Conservation (phyloP, 2,888 invertebrate species). For the Lasioglossum pauxillum region DNA sequence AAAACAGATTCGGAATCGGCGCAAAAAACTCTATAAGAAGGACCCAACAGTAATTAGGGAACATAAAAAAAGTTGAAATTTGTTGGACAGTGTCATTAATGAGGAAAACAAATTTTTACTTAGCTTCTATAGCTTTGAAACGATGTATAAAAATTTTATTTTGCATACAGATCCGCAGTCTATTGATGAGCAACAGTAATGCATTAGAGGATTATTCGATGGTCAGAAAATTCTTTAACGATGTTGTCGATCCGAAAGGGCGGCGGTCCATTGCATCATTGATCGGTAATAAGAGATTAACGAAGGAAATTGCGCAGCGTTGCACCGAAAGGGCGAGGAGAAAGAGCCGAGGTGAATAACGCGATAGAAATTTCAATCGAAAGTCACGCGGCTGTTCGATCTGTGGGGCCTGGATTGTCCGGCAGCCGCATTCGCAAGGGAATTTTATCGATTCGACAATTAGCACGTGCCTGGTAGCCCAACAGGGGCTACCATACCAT, state of each 20-base stretch:
- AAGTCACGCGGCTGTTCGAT: conserved; percentile 38
- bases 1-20: no score
- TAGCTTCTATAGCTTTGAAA: no score
- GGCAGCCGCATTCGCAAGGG: conserved; percentile 1
- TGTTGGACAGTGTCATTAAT: no score
- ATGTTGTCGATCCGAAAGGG: not conserved
- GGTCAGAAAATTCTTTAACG: not conserved
- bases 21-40: no score
- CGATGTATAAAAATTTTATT: no score
- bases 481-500: not conserved
- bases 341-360: conserved; percentile 42
- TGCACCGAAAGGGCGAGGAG: not conserved
- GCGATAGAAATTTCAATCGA: conserved; percentile 51
- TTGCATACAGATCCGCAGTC: no score
- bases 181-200: not conserved
- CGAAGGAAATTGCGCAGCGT: not conserved
- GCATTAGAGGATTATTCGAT: not conserved
- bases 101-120: no score
- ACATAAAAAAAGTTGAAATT: no score
- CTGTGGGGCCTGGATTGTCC: conserved; percentile 24
- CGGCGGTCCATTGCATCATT: not conserved
- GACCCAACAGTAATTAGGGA: no score
- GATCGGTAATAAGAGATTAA: conserved; percentile 1
- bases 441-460: conserved; percentile 20
- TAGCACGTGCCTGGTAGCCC: not conserved